Evolutionary conservation across 2,888 invertebrate species (phyloP).

Genomic region (Pachycephus smyrnensis): DNA sequence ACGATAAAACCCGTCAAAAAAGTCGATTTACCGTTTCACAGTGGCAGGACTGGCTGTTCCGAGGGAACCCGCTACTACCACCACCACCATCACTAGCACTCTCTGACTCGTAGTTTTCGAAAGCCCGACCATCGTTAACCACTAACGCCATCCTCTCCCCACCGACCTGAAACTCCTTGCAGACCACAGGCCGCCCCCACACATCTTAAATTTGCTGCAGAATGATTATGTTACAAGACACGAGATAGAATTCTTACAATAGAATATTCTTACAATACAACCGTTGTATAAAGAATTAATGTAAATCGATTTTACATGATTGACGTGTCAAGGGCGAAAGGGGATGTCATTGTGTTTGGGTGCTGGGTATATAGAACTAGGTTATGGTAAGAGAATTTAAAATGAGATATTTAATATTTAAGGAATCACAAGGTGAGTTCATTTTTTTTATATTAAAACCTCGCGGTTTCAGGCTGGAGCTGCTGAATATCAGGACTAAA

Average conservation of each 20-base stretch:
- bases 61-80: background rate
- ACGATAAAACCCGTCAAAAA: conserved; percentile 50
- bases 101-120: background rate
- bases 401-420: background rate
- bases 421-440: background rate
- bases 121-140: background rate
- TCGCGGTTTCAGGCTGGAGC: background rate
- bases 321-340: background rate
- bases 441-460: background rate
- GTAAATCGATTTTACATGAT: background rate
- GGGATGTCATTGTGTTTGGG: background rate
- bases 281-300: background rate
- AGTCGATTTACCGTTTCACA: conserved; percentile 50
- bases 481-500: background rate
- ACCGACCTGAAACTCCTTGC: background rate
- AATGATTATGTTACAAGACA: background rate
- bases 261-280: background rate
- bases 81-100: background rate
- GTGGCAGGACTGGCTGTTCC: conserved; percentile 16
- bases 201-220: background rate
- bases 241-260: background rate
- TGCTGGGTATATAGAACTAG: background rate
- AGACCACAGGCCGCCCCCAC: background rate
- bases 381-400: background rate
- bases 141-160: background rate